Conservation (phyloP, 2,113 vertebrate genomes). For the Lagopus muta region DNA sequence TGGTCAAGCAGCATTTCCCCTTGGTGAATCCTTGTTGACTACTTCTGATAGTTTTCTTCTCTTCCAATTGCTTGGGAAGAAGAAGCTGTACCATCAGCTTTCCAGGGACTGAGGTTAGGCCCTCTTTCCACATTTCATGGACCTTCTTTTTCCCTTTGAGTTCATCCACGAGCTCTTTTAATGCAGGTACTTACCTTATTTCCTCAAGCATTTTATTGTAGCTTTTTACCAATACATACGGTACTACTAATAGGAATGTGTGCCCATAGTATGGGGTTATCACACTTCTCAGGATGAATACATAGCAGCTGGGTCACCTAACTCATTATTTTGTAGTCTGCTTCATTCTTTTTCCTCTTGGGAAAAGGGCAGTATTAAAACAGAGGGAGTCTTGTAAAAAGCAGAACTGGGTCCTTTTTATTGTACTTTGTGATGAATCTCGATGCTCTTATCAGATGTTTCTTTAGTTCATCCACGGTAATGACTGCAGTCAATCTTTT, state of each 20-base stretch:
- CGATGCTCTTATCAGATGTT: not conserved
- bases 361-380: not conserved
- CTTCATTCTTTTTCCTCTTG: accelerated
- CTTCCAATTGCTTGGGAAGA: too few species aligned
- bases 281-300: not conserved
- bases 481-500: not conserved
- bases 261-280: not conserved
- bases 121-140: too few species aligned
- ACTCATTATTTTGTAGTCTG: not conserved
- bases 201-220: not conserved
- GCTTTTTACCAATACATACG: not conserved
- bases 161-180: too few species aligned
- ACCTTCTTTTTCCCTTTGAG: too few species aligned
- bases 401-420: not conserved
- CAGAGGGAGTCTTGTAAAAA: not conserved
- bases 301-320: not conserved
- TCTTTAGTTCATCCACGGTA: not conserved
- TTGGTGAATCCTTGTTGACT: too few species aligned
- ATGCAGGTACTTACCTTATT: too few species aligned
- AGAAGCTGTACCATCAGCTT: too few species aligned
- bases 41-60: too few species aligned
- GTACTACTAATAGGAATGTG: not conserved
- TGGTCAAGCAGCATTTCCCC: too few species aligned
- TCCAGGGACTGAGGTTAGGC: too few species aligned
- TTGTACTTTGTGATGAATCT: not conserved